phyloP scores from a whole-genome alignment of 1,140 invertebrate species.

The Achatina immaculata region DNA sequence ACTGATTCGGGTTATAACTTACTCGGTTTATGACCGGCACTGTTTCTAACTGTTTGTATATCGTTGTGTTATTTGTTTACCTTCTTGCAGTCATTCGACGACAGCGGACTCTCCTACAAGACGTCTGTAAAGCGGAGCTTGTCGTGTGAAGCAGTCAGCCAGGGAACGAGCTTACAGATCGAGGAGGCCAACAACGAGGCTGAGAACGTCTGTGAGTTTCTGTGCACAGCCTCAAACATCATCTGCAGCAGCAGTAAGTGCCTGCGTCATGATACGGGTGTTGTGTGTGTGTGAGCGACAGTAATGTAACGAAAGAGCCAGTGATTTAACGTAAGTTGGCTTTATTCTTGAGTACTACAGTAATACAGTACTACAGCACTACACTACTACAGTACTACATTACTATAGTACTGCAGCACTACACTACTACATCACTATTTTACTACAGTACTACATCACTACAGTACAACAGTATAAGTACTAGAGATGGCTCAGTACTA shows the following conservation, averaged over 20 bases:
- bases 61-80: not conserved
- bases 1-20: not conserved
- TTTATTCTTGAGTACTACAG: too few relatives aligned
- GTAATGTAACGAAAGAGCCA: too few relatives aligned
- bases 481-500: too few relatives aligned
- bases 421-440: too few relatives aligned
- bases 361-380: too few relatives aligned
- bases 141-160: not conserved
- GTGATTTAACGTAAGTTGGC: too few relatives aligned
- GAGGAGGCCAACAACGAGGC: slow-evolving; percentile 84
- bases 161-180: slow-evolving; percentile 20
- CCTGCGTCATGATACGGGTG: too few relatives aligned
- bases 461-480: too few relatives aligned
- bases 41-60: not conserved
- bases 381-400: too few relatives aligned
- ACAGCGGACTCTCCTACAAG: slow-evolving; percentile 9
- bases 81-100: slow-evolving; percentile 29
- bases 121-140: slow-evolving; percentile 2
- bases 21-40: not conserved
- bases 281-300: slow-evolving; percentile 72
- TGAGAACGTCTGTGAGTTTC: slow-evolving; percentile 81
- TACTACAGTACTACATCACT: too few relatives aligned
- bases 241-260: slow-evolving; percentile 72
- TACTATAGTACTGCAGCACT: too few relatives aligned
- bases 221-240: slow-evolving; percentile 80